Evolutionary conservation across 2,888 invertebrate species (phyloP).

Genomic region (Shargacucullia verbasci): DNA sequence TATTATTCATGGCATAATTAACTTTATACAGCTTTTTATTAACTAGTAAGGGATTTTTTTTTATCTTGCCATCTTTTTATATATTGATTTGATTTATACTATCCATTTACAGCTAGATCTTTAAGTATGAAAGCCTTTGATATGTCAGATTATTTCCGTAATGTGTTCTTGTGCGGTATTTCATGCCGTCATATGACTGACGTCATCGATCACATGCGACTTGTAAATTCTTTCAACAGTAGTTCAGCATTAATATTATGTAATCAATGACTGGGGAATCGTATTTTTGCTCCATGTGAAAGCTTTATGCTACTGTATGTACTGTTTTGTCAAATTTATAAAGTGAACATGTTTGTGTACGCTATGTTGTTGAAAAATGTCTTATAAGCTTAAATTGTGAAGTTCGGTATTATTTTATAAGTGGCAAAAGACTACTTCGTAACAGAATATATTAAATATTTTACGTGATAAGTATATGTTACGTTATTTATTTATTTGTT

Average conservation of each 20-base stretch:
- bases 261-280: constrained; percentile 61
- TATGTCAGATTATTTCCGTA: constrained; percentile 20
- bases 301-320: constrained; percentile 54
- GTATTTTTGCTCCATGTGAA: constrained; percentile 49
- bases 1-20: no score
- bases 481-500: no score
- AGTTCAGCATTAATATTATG: constrained; percentile 17
- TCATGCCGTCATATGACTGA: constrained; percentile 14
- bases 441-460: constrained; percentile 14
- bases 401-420: constrained; percentile 26
- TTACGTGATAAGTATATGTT: constrained; percentile 14
- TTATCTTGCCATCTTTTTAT: no score
- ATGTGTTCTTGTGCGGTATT: not conserved
- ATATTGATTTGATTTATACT: not conserved
- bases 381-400: constrained; percentile 34
- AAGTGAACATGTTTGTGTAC: constrained; percentile 33
- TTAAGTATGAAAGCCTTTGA: constrained; percentile 17
- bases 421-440: constrained; percentile 1
- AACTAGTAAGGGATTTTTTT: no score
- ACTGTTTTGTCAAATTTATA: constrained; percentile 44
- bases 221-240: constrained; percentile 9
- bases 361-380: constrained; percentile 52
- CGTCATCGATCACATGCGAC: constrained; percentile 3
- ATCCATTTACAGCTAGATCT: constrained; percentile 2
- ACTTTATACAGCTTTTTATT: no score